phyloP scores from a whole-genome alignment of 1,140 invertebrate species.

The Aphelenchoides besseyi region DNA sequence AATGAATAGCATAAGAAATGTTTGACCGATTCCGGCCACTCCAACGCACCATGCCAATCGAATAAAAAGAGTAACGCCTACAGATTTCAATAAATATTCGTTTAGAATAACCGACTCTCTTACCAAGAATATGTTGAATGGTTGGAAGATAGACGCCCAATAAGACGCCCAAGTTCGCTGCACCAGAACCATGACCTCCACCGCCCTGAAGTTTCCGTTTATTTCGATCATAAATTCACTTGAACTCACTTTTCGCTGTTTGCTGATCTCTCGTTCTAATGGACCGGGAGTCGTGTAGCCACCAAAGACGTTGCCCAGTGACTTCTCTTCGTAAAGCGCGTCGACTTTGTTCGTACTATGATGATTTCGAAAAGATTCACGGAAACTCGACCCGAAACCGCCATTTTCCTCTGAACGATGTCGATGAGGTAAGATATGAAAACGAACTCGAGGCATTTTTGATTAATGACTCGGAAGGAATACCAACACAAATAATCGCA shows the following conservation, averaged over 20 bases:
- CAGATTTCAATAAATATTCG: too few species aligned
- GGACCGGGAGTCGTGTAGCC: constrained; percentile 62
- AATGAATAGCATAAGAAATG: constrained; percentile 88
- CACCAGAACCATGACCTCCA: not conserved
- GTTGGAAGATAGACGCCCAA: constrained; percentile 96
- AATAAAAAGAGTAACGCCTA: constrained; percentile 80
- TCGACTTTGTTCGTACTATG: constrained; percentile 21
- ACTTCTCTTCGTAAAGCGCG: constrained; percentile 59
- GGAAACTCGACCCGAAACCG: constrained; percentile 18
- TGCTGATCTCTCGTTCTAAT: constrained; percentile 51
- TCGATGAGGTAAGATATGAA: not conserved
- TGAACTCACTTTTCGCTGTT: constrained; percentile 43
- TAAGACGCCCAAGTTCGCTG: constrained; percentile 77
- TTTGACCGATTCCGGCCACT: constrained; percentile 85
- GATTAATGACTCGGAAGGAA: not conserved
- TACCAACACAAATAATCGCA: too few species aligned
- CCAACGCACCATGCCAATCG: constrained; percentile 97
- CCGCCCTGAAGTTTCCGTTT: too few species aligned
- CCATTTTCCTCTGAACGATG: constrained; percentile 24
- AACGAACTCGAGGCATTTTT: constrained; percentile 7
- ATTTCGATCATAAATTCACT: too few species aligned
- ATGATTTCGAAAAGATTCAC: constrained; percentile 24
- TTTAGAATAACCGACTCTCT: not conserved
- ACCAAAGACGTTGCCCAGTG: constrained; percentile 44
- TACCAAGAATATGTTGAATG: constrained; percentile 97